A percentile compares a stretch with the other conserved stretches of the same genome.
Evolutionary conservation across 2,797 vertebrate genomes (phyloP).

Genomic region (Trichosurus vulpecula): DNA sequence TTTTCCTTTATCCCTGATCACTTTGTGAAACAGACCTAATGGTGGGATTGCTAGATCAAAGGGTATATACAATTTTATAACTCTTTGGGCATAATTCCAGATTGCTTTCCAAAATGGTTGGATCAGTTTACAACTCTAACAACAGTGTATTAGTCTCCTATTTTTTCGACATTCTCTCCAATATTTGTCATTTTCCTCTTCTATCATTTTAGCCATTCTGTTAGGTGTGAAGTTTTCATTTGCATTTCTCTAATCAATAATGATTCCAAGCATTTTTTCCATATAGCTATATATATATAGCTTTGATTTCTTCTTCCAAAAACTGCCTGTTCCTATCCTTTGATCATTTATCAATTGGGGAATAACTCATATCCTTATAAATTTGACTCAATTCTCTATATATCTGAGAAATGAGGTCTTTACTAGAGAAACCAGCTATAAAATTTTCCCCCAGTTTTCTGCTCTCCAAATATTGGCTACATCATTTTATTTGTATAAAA

Average conservation of each 20-base stretch:
- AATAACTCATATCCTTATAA: background rate
- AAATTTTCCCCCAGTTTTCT: background rate
- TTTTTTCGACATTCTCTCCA: background rate
- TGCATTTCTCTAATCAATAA: background rate
- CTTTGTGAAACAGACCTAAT: background rate
- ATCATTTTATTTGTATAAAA: background rate
- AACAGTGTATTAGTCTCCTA: background rate
- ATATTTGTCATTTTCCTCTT: background rate
- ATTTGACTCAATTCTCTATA: background rate
- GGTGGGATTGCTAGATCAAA: background rate
- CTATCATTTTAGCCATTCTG: background rate
- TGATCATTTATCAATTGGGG: background rate
- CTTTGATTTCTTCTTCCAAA: background rate
- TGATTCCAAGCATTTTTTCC: background rate
- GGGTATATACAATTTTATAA: background rate
- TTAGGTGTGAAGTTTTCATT: background rate
- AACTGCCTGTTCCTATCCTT: background rate
- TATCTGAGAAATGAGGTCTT: background rate
- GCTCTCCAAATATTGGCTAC: no score
- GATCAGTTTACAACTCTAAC: background rate
- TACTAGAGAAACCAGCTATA: background rate
- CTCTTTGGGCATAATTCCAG: background rate
- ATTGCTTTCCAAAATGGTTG: background rate
- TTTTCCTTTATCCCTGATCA: background rate
- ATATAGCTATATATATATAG: background rate